Conservation (phyloP, 2,797 vertebrate genomes). For the Pangasius krempfi region DNA sequence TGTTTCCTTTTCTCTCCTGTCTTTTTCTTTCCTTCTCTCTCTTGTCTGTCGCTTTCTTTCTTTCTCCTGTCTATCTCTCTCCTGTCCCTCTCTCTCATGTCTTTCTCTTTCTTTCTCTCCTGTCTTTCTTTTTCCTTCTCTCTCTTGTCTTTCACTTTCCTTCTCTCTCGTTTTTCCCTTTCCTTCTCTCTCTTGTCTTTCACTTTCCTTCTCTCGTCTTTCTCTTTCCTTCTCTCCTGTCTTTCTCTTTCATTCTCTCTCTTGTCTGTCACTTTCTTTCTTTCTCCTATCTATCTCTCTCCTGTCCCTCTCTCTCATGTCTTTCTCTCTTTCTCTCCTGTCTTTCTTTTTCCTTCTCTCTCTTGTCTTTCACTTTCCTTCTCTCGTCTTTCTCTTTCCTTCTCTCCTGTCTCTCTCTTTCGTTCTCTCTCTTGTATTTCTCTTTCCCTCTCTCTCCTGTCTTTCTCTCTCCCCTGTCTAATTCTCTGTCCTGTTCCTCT, state of each 20-base stretch:
- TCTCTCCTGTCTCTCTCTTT: conserved; percentile 43
- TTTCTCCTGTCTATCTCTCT: too few relatives aligned
- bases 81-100: too few relatives aligned
- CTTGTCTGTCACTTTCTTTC: fast-evolving
- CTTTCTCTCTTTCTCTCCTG: not conserved
- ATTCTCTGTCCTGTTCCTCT: conserved; percentile 32
- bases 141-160: too few relatives aligned
- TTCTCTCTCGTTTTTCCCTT: too few relatives aligned
- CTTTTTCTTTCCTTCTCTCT: too few relatives aligned
- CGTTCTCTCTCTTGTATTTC: conserved; percentile 56
- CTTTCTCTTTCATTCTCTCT: conserved; percentile 28
- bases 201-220: not conserved
- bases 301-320: conserved; percentile 60
- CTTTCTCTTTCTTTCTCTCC: too few relatives aligned
- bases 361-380: not conserved
- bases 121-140: too few relatives aligned
- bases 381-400: conserved; percentile 34
- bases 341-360: not conserved
- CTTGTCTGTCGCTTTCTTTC: too few relatives aligned
- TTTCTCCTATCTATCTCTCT: not conserved
- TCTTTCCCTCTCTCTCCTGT: not conserved
- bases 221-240: conserved; percentile 34
- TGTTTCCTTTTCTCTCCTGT: too few relatives aligned
- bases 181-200: not conserved
- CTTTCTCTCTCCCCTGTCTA: conserved; percentile 29